phyloP scores from a whole-genome alignment of 92 coral and sea anemone species.

The Palythoa grandis region DNA sequence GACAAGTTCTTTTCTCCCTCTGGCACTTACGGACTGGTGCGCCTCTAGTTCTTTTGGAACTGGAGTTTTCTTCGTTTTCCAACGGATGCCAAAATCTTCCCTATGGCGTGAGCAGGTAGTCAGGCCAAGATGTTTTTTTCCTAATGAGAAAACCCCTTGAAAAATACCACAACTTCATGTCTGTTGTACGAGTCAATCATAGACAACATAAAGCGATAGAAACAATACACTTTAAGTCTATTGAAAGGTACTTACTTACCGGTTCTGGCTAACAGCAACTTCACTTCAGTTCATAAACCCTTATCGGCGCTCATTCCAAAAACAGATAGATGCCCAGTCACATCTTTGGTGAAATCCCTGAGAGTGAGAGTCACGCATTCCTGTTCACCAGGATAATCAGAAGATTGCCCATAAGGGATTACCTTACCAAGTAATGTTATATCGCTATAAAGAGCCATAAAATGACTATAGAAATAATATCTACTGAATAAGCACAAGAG shows the following conservation, averaged over 20 bases:
- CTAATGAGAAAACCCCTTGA: constrained; percentile 27
- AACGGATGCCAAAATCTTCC: constrained; percentile 44
- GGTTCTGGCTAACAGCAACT: constrained; percentile 22
- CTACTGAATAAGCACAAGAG: constrained; percentile 4
- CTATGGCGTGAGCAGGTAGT: constrained; percentile 38
- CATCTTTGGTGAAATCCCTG: constrained; percentile 47
- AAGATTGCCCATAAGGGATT: constrained; percentile 36
- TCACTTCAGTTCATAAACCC: neutral
- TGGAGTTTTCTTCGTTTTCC: constrained; percentile 42
- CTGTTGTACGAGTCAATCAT: constrained; percentile 34
- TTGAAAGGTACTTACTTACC: constrained; percentile 22
- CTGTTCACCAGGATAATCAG: constrained; percentile 21
- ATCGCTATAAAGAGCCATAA: constrained; percentile 30
- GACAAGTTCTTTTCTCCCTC: too few relatives aligned
- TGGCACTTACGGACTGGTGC: constrained; percentile 37
- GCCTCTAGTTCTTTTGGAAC: constrained; percentile 35
- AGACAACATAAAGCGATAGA: constrained; percentile 39
- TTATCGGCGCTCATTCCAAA: constrained; percentile 39
- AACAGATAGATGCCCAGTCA: constrained; percentile 33
- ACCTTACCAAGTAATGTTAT: constrained; percentile 9
- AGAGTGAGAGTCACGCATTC: constrained; percentile 18
- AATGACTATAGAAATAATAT: neutral
- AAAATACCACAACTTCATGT: constrained; percentile 33
- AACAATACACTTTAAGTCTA: constrained; percentile 36
- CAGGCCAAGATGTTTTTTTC: constrained; percentile 20